phyloP scores from a whole-genome alignment of 2,888 invertebrate genomes.

The Tenthredo distinguenda region DNA sequence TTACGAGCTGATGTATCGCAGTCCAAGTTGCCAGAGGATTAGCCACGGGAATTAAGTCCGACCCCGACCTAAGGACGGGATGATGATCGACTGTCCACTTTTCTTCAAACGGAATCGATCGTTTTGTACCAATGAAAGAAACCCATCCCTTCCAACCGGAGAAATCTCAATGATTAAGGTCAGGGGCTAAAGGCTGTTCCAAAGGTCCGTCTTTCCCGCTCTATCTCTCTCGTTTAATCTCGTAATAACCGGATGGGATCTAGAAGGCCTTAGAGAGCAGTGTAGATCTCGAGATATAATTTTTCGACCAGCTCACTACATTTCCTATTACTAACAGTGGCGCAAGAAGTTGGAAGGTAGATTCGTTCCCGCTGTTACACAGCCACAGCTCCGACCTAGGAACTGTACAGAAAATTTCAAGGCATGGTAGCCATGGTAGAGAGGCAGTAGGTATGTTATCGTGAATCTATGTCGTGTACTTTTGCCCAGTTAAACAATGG shows the following conservation, averaged over 20 bases:
- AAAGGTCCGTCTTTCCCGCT: constrained; percentile 59
- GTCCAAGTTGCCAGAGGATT: not conserved
- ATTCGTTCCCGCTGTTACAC: constrained; percentile 11
- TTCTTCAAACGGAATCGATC: not conserved
- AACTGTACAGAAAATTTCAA: not conserved
- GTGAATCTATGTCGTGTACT: constrained; percentile 60
- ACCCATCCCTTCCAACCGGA: constrained; percentile 3
- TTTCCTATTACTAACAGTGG: constrained; percentile 5
- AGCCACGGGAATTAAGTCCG: not conserved
- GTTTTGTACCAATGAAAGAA: not conserved
- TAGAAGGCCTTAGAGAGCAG: constrained; percentile 10
- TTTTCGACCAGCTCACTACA: constrained; percentile 34
- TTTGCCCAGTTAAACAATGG: constrained; percentile 63
- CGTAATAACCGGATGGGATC: constrained; percentile 68
- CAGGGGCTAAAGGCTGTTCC: constrained; percentile 52
- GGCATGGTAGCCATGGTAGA: constrained; percentile 54
- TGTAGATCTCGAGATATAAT: constrained; percentile 55
- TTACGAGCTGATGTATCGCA: constrained; percentile 26
- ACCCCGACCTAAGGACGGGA: not conserved
- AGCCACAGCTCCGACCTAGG: not conserved
- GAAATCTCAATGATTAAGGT: constrained; percentile 12
- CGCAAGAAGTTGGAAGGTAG: not conserved
- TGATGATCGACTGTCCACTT: not conserved
- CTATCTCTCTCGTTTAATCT: constrained; percentile 65
- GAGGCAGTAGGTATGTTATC: constrained; percentile 57